A percentile compares a stretch with the other conserved stretches of the same genome.
Evolutionary conservation across 30 jellyfish, hydroid and myxozoan species (phyloP).

Genomic region (Hydractinia echinata): DNA sequence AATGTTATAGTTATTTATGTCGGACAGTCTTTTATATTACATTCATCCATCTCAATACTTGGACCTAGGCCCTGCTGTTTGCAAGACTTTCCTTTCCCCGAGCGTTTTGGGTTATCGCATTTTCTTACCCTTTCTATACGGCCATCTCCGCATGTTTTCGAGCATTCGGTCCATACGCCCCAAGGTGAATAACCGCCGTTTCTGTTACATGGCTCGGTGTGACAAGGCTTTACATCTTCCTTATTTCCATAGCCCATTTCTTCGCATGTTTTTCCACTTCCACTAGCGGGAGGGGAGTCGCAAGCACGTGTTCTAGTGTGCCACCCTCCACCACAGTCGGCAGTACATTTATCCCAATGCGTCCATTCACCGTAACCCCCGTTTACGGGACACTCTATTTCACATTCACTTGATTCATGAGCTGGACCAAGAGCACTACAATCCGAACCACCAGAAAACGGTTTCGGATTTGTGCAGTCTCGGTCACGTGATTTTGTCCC

Average conservation of each 20-base stretch:
- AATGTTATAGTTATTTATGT: too few relatives aligned
- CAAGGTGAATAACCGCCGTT: slow-evolving; percentile 17
- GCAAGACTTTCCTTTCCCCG: slow-evolving; percentile 18
- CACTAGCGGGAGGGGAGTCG: slow-evolving; percentile 32
- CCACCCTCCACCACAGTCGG: slow-evolving; percentile 22
- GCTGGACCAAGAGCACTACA: not conserved
- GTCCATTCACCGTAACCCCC: slow-evolving; percentile 32
- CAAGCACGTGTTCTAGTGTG: slow-evolving; percentile 20
- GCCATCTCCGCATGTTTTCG: slow-evolving; percentile 22
- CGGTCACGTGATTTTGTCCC: slow-evolving; percentile 10
- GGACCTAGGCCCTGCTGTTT: slow-evolving; percentile 19
- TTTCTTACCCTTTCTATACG: slow-evolving; percentile 20
- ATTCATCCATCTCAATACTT: slow-evolving; percentile 20
- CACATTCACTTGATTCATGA: slow-evolving; percentile 1
- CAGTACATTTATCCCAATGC: slow-evolving; percentile 19
- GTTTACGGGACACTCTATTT: not conserved
- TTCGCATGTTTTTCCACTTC: slow-evolving; percentile 21
- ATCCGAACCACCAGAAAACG: slow-evolving; percentile 15
- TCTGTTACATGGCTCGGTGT: slow-evolving; percentile 24
- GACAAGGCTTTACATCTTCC: slow-evolving; percentile 20
- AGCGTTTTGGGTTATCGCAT: slow-evolving; percentile 9
- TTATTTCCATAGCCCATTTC: slow-evolving; percentile 22
- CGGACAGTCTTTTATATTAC: slow-evolving; percentile 1
- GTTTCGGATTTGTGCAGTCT: slow-evolving; percentile 4
- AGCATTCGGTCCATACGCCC: slow-evolving; percentile 8